Evolutionary conservation across 2,888 invertebrate genomes (phyloP).

Genomic region (Erebia palarica): DNA sequence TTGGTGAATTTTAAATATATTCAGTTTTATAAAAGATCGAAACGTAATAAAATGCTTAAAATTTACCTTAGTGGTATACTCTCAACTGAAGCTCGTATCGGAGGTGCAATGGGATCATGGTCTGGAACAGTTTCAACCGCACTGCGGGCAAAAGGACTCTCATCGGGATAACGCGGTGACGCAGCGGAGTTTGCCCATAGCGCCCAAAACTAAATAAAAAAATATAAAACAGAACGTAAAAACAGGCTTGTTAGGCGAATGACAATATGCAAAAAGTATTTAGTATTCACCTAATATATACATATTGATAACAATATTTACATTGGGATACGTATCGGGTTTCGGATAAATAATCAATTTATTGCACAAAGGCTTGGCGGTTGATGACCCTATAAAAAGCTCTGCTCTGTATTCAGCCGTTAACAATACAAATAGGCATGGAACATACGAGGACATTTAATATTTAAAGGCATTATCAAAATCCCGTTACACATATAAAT

Average conservation of each 20-base stretch:
- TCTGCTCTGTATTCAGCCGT: constrained; percentile 55
- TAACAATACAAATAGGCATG: constrained; percentile 63
- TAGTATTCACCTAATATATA: constrained; percentile 4
- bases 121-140: constrained; percentile 69
- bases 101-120: constrained; percentile 72
- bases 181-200: constrained; percentile 57
- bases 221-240: neutral
- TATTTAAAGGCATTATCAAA: constrained; percentile 38
- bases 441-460: constrained; percentile 59
- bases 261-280: constrained; percentile 36
- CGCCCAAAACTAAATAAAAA: constrained; percentile 55
- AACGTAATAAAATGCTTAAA: neutral
- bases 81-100: constrained; percentile 90
- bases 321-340: constrained; percentile 49
- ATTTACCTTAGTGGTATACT: constrained; percentile 83
- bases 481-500: constrained; percentile 28
- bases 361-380: constrained; percentile 63
- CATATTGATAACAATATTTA: constrained; percentile 44
- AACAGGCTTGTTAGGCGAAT: constrained; percentile 5
- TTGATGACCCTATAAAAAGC: constrained; percentile 64
- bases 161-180: constrained; percentile 60
- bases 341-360: constrained; percentile 58
- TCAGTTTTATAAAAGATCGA: no score
- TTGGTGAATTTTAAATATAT: no score
- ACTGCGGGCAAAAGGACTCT: constrained; percentile 59